Evolutionary conservation across 2,888 invertebrate species (phyloP), one percentile per base, ranked within the genome.

Genomic region (Adineta ricciae): DNA sequence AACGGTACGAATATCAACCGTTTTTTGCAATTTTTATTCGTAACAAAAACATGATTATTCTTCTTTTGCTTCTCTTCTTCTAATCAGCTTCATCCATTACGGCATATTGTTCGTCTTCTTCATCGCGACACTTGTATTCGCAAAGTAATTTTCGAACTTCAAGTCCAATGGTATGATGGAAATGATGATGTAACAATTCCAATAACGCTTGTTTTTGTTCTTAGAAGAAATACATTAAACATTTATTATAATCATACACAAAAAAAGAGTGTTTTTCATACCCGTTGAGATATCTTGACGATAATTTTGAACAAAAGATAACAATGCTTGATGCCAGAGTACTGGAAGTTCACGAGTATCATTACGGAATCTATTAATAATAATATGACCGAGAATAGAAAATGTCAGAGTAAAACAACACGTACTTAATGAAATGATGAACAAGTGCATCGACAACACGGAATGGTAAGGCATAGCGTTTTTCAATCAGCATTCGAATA

Each of bases 381-480:
- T 73, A 84, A 49, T 50, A 41, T 4, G 41, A 32, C 9, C 11
- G 7, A 7, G 21, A 36, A 52, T 32, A 50, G n/a, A 54, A 49
- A 19, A 83, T 1, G 16, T 19, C 16, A 32, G 16, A 5, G 21
- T 19, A 14, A 27, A 5, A 19, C n/a, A 86, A 86, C 64, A 87
- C 88, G 90, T 91, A 96, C 96, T 94, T 94, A 54, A 96, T 89
- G 90, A 97, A 98, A 90, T 98, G 97, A 89, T 95, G 94, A 2
- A 97, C 96, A 11, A 96, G 93, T 24, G 95, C 95, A 92, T 99
- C 98, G 9, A 98, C 93, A 1, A 97, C 98, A 88, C 95, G 92
- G 90, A 95, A 97, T 0, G 98, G 98, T 85, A 99, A 92, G 0
- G 97, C 96, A 92, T 99, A 99, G 90, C 97, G 96, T 91, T 99